Base-by-base conservation (phyloP, 1,140 invertebrate genomes). In the Danaus melanippus region DNA sequence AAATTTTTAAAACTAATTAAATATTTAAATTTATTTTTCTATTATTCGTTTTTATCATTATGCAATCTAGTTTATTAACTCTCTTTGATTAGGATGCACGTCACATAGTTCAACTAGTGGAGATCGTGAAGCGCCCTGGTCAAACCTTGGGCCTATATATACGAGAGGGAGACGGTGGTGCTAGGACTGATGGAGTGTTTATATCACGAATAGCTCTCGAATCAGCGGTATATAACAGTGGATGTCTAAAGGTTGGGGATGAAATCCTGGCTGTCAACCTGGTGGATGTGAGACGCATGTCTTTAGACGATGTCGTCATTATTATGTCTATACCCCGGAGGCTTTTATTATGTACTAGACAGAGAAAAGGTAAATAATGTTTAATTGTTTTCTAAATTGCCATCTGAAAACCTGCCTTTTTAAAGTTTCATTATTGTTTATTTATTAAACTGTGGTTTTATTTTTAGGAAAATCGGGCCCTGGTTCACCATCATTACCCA, bases 101-200 rank as follows among this genome's bases (percentile, higher is more conserved):
- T 64, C 92, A 94, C 80, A 90, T 93, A 65, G 94, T 97, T 47
- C 94, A 98, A 86, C 94, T 99, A 75, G 97, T 99, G 60, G 98
- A 99, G 89, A 99, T 99, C 74, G 97, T 99, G 59, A 99, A 99
- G 88, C 91, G 98, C 69, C 98, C 98, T 1, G 98, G 98, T 15
- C 98, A 99, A 88, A 99, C 97, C 7, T 89, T 99, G 50, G 98
- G 98, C 44, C 91, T 99, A 53, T 99, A 99, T 79, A 98, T 99
- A 71, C 90, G 98, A 32, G 97, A 99, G 87, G 97, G 97, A 12
- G 97, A 99, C 76, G 98, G 97, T 2, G 91, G 95, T 42, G 95
- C 98, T 74, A 91, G 96, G 48, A 92, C 92, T 44, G 96, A 98
- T 79, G 98, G 98, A 32, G 97, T 99, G 54, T 99, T 99, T 88